Percentiles rank a stretch among this genome's conserved stretches.
phyloP scores from a whole-genome alignment of 92 coral and sea anemone species.

The Phenganax marumi region DNA sequence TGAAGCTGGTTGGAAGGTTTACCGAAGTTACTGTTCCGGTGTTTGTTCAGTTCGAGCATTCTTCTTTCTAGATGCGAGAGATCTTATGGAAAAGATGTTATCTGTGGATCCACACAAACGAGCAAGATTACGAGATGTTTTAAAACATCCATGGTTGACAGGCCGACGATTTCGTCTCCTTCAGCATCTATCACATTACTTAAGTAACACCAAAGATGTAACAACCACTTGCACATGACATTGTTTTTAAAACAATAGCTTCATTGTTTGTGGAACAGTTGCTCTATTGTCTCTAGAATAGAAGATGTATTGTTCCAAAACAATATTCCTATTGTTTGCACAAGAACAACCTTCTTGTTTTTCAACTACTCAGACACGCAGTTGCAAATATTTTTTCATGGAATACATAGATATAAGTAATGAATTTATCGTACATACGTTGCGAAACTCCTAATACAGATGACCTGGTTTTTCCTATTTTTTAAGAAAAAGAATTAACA shows the following conservation, averaged over 20 bases:
- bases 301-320: neutral
- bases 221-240: no score
- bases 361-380: neutral
- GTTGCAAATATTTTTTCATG: neutral
- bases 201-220: no score
- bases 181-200: no score
- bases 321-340: neutral
- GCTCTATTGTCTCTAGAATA: no score
- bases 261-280: no score
- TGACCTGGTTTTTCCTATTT: no score
- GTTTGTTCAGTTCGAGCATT: neutral
- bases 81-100: constrained; percentile 18
- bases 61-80: constrained; percentile 13
- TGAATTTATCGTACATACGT: neutral
- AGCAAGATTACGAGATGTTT: constrained; percentile 7
- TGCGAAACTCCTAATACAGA: neutral
- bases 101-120: constrained; percentile 2
- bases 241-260: no score
- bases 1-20: no score
- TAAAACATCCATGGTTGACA: constrained; percentile 29
- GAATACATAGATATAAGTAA: neutral
- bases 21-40: no score
- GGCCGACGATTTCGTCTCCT: no score
- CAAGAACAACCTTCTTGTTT: neutral
- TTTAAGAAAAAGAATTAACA: no score